Evolutionary conservation across 2,888 invertebrate genomes (phyloP), one percentile per base, ranked within the genome.

Genomic region (Lutraria lutraria): DNA sequence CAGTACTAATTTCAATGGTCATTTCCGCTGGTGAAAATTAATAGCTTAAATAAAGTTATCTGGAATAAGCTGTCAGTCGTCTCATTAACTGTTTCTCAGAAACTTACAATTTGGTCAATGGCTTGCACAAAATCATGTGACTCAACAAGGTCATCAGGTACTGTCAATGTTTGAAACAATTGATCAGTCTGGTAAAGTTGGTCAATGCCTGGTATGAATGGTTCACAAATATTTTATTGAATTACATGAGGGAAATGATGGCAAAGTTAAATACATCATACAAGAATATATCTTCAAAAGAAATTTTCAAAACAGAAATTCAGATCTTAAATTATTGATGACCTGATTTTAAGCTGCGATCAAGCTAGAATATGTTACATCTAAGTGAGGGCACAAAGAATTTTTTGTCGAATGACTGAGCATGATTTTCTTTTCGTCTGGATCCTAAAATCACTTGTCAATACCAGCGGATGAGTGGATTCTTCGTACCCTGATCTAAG

Each of bases 11-110:
- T 88, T 81, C 52, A 31, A 34, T 76, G 87, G 84, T 87, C 88
- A 88, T 89, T 88, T 86, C 88, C 87, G 15, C 56, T 54, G 81
- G 90, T 81, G 85, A 90, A 84, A 88, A 90, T 90, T 90, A 90
- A 90, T 85, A 86, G 90, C 86, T 81, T 29, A 81, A 88, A 88
- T 90, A 84, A 76, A 60, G 63, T 80, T 80, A 85, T 63, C 80
- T 10, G 34, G 43, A 54, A 53, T n/a, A 81, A 56, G 85, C 54
- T 76, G 88, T 88, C 85, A 80, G 34, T 88, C 13, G 80, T 53
- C 54, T 83, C 60, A 52, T 53, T 56, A 86, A 53, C 52, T 72
- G 12, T 79, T 54, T 34, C 54, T 53, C 52, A 25, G 53, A 43
- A 82, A n/a, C 60, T 34, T 31, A 56, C 34, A 53, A 76, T 60